phyloP scores from a whole-genome alignment of 2,888 invertebrate genomes.

The Eurytoma californica region DNA sequence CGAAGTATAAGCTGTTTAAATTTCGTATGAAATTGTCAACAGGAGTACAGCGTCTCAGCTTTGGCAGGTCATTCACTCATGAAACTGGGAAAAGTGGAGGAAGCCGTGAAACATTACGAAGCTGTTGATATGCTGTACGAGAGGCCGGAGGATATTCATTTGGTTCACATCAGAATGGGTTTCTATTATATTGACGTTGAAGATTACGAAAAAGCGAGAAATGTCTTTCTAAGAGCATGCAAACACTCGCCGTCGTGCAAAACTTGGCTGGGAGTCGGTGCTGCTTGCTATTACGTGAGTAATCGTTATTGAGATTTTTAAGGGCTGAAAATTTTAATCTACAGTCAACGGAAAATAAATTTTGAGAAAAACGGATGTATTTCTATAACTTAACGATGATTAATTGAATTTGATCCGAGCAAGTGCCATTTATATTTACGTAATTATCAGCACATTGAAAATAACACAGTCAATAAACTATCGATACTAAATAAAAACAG shows the following conservation, averaged over 20 bases:
- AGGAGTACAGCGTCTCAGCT: constrained; percentile 66
- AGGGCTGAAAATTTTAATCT: too few relatives aligned
- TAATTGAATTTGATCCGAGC: too few relatives aligned
- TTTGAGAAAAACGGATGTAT: too few relatives aligned
- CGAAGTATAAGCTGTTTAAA: not conserved
- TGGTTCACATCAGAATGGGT: constrained; percentile 66
- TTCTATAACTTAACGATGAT: too few relatives aligned
- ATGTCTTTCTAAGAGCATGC: constrained; percentile 61
- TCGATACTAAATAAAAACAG: too few relatives aligned
- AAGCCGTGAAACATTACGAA: constrained; percentile 63
- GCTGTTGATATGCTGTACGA: constrained; percentile 62
- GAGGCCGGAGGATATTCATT: constrained; percentile 64
- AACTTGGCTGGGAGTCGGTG: constrained; percentile 66
- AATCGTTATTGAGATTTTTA: too few relatives aligned
- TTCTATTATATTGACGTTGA: constrained; percentile 58
- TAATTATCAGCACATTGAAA: too few relatives aligned
- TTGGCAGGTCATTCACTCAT: constrained; percentile 65
- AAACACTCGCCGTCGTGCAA: constrained; percentile 60
- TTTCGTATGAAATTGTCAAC: not conserved
- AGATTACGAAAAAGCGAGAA: constrained; percentile 60
- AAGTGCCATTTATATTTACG: too few relatives aligned
- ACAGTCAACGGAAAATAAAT: too few relatives aligned
- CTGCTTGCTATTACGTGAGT: constrained; percentile 62
- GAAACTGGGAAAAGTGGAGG: constrained; percentile 54
- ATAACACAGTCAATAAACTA: too few relatives aligned